phyloP scores from a whole-genome alignment of 2,113 vertebrate genomes.

The Romanogobio albipinnatus region DNA sequence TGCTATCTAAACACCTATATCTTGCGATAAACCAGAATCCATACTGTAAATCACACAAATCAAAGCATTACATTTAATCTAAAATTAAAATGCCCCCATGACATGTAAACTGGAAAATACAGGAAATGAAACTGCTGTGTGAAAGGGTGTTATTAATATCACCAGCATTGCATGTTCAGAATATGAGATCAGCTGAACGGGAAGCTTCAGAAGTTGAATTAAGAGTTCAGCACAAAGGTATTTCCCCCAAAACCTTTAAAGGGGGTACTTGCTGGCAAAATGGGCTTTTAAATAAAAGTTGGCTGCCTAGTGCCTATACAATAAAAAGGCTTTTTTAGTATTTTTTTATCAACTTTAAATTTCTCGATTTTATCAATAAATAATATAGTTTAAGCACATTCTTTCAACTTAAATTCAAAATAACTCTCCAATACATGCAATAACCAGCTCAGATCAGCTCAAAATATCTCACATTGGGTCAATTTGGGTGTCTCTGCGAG shows the following conservation, averaged over 20 bases:
- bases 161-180: background rate
- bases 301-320: no score
- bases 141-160: background rate
- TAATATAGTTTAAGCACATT: no score
- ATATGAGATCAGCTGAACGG: background rate
- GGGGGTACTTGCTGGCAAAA: no score
- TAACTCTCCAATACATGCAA: no score
- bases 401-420: no score
- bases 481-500: no score
- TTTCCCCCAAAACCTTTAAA: background rate
- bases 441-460: no score
- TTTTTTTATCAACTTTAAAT: no score
- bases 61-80: background rate
- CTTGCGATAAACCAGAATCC: background rate
- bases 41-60: background rate
- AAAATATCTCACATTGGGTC: no score
- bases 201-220: slow-evolving; percentile 5
- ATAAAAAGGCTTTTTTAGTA: no score
- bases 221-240: background rate
- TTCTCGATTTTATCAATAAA: no score
- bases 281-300: no score
- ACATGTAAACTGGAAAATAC: background rate
- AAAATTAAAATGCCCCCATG: background rate
- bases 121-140: slow-evolving; percentile 5
- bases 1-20: background rate